phyloP scores from a whole-genome alignment of 2,113 vertebrate genomes.

The Hepsetus odoe region DNA sequence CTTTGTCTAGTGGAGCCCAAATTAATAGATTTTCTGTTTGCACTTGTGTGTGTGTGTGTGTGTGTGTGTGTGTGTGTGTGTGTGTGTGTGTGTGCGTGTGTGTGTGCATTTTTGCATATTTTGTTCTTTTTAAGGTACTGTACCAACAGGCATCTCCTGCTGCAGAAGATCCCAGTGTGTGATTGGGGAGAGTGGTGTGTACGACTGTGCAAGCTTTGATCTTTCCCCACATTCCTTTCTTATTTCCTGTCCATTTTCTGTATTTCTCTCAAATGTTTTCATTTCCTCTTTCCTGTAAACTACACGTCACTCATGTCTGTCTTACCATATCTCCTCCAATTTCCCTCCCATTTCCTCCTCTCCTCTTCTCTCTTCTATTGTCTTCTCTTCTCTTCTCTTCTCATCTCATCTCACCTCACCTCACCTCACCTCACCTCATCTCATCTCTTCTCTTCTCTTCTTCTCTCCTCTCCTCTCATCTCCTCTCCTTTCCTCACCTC shows the following conservation, averaged over 20 bases:
- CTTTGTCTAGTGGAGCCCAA: too few relatives aligned
- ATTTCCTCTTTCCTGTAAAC: background rate
- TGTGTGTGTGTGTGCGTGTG: too few relatives aligned
- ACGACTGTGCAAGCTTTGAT: background rate
- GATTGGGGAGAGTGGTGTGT: background rate
- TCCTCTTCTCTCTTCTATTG: too few relatives aligned
- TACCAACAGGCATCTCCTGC: background rate
- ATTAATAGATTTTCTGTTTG: too few relatives aligned
- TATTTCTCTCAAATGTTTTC: background rate
- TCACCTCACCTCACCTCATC: too few relatives aligned
- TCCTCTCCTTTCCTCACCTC: too few relatives aligned
- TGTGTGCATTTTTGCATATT: background rate
- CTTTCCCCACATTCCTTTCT: background rate
- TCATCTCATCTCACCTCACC: background rate
- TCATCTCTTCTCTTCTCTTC: too few relatives aligned
- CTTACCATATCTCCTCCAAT: background rate
- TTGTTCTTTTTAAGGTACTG: background rate
- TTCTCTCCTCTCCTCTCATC: background rate
- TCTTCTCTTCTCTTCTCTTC: background rate
- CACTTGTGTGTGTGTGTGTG: too few relatives aligned
- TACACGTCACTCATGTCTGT: background rate
- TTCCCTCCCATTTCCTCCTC: background rate
- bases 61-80: too few relatives aligned
- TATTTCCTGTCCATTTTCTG: background rate
- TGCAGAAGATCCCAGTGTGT: background rate